These are phyloP conservation scores for Lasioglossum leucozonium DNA, from an alignment of 2,888 invertebrate genomes.

Conservation along the genomic window DNA sequence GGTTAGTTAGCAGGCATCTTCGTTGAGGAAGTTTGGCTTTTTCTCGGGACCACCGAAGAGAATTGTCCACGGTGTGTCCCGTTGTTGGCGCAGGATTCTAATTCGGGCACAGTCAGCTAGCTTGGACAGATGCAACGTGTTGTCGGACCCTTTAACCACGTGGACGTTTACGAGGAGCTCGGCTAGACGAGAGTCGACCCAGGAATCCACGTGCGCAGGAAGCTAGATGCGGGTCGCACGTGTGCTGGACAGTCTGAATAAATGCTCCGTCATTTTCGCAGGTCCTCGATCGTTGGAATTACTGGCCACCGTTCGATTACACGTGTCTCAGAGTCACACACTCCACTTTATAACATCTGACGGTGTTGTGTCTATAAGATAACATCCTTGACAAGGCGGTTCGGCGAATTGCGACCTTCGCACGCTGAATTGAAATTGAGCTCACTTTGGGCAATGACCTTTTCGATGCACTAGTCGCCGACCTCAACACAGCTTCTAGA, in stretches of 20 bases:
- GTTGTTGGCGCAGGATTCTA: constrained; percentile 60
- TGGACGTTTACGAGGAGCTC: constrained; percentile 69
- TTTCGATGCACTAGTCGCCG: no score
- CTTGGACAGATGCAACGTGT: constrained; percentile 71
- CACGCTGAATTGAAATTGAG: no score
- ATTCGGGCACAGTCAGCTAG: constrained; percentile 56
- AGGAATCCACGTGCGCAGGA: constrained; percentile 77
- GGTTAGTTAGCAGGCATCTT: no score
- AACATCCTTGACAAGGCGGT: no score
- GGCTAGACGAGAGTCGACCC: constrained; percentile 45
- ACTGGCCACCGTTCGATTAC: not conserved
- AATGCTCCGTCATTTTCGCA: not conserved
- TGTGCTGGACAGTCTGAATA: constrained; percentile 36
- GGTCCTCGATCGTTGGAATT: not conserved
- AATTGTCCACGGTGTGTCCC: constrained; percentile 6
- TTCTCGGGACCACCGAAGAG: not conserved
- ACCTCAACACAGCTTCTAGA: no score
- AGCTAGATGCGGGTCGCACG: constrained; percentile 75
- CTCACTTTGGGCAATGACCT: no score
- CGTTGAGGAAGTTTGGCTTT: not conserved
- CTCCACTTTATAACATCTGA: not conserved
- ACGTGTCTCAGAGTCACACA: not conserved
- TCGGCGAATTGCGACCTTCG: no score
- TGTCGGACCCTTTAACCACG: constrained; percentile 75
- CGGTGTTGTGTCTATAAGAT: no score